phyloP scores from a whole-genome alignment of 2,888 invertebrate species.

The Chalcosyrphus nemorum region DNA sequence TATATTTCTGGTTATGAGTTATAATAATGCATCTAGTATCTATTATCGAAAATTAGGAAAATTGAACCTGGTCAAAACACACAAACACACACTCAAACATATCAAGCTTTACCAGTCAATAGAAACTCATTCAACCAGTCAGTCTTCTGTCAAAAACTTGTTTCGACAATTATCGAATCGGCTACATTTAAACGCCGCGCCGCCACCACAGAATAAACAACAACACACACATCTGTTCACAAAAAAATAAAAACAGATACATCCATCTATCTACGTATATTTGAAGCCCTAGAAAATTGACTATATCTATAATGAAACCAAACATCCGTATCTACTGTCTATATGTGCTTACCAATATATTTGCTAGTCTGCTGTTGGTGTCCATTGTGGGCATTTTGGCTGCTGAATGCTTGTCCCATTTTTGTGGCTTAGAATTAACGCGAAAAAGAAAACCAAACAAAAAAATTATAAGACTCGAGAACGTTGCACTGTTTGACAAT shows the following conservation, averaged over 20 bases:
- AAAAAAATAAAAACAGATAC: not conserved
- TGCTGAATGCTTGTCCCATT: constrained; percentile 75
- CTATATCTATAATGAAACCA: constrained; percentile 11
- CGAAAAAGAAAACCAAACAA: not conserved
- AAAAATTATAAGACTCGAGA: not conserved
- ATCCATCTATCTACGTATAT: not conserved
- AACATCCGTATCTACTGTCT: constrained; percentile 10
- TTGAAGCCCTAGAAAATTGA: constrained; percentile 48
- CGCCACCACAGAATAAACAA: not conserved
- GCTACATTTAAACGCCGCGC: not conserved
- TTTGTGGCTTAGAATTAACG: constrained; percentile 19
- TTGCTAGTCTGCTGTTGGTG: constrained; percentile 74
- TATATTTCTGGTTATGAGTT: not conserved
- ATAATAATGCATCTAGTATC: not conserved
- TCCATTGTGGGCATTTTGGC: constrained; percentile 73
- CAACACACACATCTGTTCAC: not conserved
- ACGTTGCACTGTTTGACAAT: constrained; percentile 4
- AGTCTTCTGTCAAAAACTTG: constrained; percentile 27
- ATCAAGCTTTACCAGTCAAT: not conserved
- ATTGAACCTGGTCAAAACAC: not conserved
- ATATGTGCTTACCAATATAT: constrained; percentile 73
- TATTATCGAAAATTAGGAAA: not conserved
- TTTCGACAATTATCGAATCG: constrained; percentile 40
- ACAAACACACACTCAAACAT: not conserved
- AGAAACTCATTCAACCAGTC: constrained; percentile 29